Conservation (phyloP, 2,888 invertebrate species). For the Thereva nobilitata region DNA sequence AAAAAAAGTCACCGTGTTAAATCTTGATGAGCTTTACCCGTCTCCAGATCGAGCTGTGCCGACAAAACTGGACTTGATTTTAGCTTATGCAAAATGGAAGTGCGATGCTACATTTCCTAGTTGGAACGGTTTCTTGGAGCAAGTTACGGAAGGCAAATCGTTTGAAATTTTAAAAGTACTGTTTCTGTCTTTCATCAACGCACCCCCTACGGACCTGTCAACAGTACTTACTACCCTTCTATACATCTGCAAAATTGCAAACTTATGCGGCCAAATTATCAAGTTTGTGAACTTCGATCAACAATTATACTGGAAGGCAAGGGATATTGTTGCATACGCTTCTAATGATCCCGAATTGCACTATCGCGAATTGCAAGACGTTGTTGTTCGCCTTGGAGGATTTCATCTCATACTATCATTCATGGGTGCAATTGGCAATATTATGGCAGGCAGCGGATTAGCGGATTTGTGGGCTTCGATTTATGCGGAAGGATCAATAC, state of each 20-base stretch:
- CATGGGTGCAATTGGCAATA: constrained; percentile 10
- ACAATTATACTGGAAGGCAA: neutral
- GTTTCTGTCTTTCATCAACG: constrained; percentile 4
- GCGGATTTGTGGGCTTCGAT: constrained; percentile 9
- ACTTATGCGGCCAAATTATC: neutral
- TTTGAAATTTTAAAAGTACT: neutral
- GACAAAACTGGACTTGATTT: too few relatives aligned
- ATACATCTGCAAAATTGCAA: neutral
- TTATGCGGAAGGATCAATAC: constrained; percentile 5
- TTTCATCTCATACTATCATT: constrained; percentile 4
- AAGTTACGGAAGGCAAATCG: neutral
- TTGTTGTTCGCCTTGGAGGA: constrained; percentile 6
- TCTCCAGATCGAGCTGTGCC: too few relatives aligned
- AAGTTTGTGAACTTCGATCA: constrained; percentile 5
- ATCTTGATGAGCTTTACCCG: too few relatives aligned
- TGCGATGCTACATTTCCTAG: neutral
- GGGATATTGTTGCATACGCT: constrained; percentile 6
- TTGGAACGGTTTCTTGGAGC: constrained; percentile 5
- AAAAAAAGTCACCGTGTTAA: too few relatives aligned
- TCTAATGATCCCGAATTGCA: constrained; percentile 1
- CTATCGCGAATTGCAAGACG: constrained; percentile 1
- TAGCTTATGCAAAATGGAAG: too few relatives aligned
- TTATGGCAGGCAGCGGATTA: constrained; percentile 12
- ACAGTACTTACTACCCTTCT: neutral
- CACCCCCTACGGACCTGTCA: neutral